phyloP scores from a whole-genome alignment of 2,888 invertebrate genomes.

The Eulithis prunata region DNA sequence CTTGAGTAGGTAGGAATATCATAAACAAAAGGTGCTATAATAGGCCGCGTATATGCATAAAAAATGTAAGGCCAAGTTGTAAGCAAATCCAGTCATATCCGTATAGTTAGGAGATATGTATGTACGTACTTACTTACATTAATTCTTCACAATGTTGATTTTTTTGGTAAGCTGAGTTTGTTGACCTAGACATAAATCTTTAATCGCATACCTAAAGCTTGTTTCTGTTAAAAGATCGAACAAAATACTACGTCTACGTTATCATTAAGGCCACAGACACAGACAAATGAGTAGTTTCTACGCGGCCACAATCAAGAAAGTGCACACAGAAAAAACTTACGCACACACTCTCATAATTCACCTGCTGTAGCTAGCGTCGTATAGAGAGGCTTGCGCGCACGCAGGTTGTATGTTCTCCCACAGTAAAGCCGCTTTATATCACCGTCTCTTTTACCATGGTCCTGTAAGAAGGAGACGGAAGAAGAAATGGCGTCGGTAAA shows the following conservation, averaged over 20 bases:
- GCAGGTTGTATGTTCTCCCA: slow-evolving; percentile 78
- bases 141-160: neutral
- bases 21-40: too few relatives aligned
- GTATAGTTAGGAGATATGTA: too few relatives aligned
- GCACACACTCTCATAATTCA: slow-evolving; percentile 74
- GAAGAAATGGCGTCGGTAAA: slow-evolving; percentile 67
- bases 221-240: slow-evolving; percentile 62
- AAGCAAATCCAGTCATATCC: too few relatives aligned
- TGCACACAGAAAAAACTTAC: slow-evolving; percentile 63
- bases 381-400: slow-evolving; percentile 75
- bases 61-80: too few relatives aligned
- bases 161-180: slow-evolving; percentile 7
- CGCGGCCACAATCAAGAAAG: slow-evolving; percentile 62
- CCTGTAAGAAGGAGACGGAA: slow-evolving; percentile 54
- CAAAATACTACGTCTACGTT: slow-evolving; percentile 78
- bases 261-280: slow-evolving; percentile 62
- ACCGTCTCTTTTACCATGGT: slow-evolving; percentile 52
- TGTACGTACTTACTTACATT: too few relatives aligned
- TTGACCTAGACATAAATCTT: slow-evolving; percentile 18
- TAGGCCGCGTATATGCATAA: too few relatives aligned
- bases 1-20: too few relatives aligned
- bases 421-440: slow-evolving; percentile 57
- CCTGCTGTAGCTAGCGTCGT: slow-evolving; percentile 74
- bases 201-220: slow-evolving; percentile 18
- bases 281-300: slow-evolving; percentile 21